Evolutionary conservation across 1,140 invertebrate genomes (phyloP).

Genomic region (Hylaeus volcanicus): DNA sequence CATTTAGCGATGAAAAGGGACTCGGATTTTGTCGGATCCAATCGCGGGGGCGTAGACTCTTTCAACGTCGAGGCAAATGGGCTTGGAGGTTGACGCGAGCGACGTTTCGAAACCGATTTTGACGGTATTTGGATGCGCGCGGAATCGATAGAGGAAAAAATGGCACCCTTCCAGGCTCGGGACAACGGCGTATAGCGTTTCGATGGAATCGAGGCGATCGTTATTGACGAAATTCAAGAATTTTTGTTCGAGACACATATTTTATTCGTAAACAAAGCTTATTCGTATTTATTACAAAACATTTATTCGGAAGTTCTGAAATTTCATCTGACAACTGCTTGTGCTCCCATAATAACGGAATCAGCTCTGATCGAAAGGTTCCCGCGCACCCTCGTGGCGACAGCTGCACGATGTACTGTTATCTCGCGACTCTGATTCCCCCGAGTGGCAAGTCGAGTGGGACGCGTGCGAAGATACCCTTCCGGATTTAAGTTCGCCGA

Average conservation of each 20-base stretch:
- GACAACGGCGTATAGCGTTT: not conserved
- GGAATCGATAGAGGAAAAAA: conserved; percentile 34
- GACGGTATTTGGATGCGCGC: conserved; percentile 18
- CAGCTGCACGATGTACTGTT: conserved; percentile 47
- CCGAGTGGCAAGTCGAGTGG: conserved; percentile 43
- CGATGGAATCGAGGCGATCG: conserved; percentile 27
- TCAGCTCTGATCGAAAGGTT: conserved; percentile 29
- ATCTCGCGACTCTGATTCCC: conserved; percentile 55
- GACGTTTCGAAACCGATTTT: conserved; percentile 6
- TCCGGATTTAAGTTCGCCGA: conserved; percentile 52
- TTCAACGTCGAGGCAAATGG: not conserved
- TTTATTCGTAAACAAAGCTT: too few relatives aligned
- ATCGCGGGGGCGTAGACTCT: not conserved
- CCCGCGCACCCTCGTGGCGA: conserved; percentile 31
- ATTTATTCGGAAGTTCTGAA: too few relatives aligned
- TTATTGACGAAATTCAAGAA: too few relatives aligned
- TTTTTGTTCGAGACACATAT: too few relatives aligned
- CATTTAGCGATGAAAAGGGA: too few relatives aligned
- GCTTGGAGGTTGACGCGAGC: not conserved
- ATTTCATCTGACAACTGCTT: too few relatives aligned
- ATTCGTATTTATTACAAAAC: too few relatives aligned
- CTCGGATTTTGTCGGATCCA: too few relatives aligned
- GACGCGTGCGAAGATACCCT: conserved; percentile 31
- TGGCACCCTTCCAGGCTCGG: conserved; percentile 2
- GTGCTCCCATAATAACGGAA: conserved; percentile 34